Conservation (phyloP, 2,797 vertebrate genomes). For the Ciconia nigra region DNA sequence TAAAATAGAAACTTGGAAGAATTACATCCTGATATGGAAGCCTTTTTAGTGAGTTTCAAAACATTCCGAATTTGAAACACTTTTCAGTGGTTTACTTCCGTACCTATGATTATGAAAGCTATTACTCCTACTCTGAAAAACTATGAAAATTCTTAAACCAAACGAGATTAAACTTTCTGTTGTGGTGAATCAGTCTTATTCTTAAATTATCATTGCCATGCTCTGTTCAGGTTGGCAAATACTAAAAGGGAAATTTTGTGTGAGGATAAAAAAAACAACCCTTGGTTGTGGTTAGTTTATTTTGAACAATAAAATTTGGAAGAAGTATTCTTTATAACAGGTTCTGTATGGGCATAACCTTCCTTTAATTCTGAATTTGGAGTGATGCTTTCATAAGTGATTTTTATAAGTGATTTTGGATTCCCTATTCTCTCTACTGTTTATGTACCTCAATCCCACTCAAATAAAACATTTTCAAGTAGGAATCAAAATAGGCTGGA, state of each 20-base stretch:
- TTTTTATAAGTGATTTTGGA: not conserved
- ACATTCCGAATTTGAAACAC: not conserved
- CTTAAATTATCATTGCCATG: not conserved
- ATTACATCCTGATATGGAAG: not conserved
- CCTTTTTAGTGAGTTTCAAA: not conserved
- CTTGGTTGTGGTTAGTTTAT: not conserved
- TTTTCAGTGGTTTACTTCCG: not conserved
- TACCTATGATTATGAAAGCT: not conserved
- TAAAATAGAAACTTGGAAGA: not conserved
- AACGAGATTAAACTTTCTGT: not conserved
- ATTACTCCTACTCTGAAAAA: not conserved
- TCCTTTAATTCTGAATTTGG: not conserved
- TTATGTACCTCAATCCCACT: not conserved
- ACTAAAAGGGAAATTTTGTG: not conserved
- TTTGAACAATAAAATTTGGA: not conserved
- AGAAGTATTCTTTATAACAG: not conserved
- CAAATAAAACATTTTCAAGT: not conserved
- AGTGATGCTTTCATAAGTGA: not conserved
- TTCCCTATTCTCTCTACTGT: not conserved
- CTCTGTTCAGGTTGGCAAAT: not conserved
- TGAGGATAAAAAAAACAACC: not conserved
- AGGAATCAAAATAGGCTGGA: not conserved
- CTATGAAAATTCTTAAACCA: not conserved
- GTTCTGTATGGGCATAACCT: not conserved
- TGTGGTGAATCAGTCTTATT: not conserved